Percentiles rank a stretch among this genome's conserved stretches.
phyloP scores from a whole-genome alignment of 2,113 vertebrate genomes.

The Tychaedon coryphoeus region DNA sequence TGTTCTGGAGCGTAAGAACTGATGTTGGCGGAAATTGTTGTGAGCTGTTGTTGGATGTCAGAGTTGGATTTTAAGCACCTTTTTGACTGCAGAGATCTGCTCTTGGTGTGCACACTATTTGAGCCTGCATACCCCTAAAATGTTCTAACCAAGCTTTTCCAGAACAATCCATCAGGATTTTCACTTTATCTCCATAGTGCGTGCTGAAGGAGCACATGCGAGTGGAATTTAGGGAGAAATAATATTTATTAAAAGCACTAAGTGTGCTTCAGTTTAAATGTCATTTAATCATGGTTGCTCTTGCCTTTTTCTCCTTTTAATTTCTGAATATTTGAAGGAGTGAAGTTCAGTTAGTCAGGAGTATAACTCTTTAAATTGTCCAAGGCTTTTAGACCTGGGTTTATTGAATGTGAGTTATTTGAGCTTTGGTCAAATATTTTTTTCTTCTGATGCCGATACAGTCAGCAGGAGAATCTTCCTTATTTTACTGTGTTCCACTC shows the following conservation, averaged over 20 bases:
- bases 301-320: background rate
- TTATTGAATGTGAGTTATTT: background rate
- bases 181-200: accelerated
- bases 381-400: background rate
- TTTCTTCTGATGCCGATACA: background rate
- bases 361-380: background rate
- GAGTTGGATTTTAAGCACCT: background rate
- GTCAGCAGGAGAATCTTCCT: background rate
- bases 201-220: background rate
- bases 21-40: background rate
- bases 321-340: background rate
- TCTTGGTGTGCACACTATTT: accelerated
- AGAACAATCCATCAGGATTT: background rate
- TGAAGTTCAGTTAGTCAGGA: background rate
- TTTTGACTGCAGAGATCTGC: background rate
- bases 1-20: background rate
- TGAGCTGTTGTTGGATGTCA: background rate
- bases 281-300: background rate
- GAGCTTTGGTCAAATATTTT: background rate
- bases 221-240: background rate
- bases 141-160: background rate
- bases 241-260: background rate
- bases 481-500: background rate
- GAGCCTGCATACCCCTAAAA: background rate
- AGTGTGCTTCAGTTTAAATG: background rate